Evolutionary conservation across 2,888 invertebrate genomes (phyloP), one percentile per base, ranked within the genome.

Genomic region (Tiphia femorata): DNA sequence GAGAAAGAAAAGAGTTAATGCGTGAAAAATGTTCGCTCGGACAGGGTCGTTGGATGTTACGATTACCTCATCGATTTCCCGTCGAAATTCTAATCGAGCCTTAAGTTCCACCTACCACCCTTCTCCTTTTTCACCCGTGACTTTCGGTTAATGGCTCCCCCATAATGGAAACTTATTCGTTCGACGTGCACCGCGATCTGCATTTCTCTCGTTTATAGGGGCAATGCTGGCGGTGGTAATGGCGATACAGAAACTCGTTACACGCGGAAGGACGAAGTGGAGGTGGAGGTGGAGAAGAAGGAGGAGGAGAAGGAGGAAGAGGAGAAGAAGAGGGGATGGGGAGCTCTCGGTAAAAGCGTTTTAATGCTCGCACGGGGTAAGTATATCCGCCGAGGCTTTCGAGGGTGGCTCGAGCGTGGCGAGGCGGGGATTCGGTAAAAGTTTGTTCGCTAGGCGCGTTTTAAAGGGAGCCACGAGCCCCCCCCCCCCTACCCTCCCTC

Each of bases 1-100:
- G n/a, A n/a, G n/a, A n/a, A n/a, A n/a, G n/a, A n/a, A n/a, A n/a
- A n/a, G n/a, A 25, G 19, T 17, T 19, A 19, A 41, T 41, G 20
- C 12, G 33, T 29, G 17, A 43, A 1, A 12, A 46, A 47, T 47
- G 25, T 41, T n/a, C n/a, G n/a, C 29, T 37, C 47, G 42, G 49
- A 33, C 12, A 33, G 3, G 33, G 8, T 33, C 43, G 37, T 25
- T 17, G n/a, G 49, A 60, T 53, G 41, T 51, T 49, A 44, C 49
- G 53, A 56, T 44, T 37, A 44, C 44, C 21, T 40, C 50, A 53
- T 60, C 42, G 63, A 63, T 67, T 67, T 61, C 19, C 47, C 30
- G 67, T 67, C 55, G 46, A 55, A 63, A 67, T 67, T 21, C 48
- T 35, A 40, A 58, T 37, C 33, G 12, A 12, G 33, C 44, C 41